Conservation (phyloP, 2,888 invertebrate species). For the Lasioglossum zephyrum region DNA sequence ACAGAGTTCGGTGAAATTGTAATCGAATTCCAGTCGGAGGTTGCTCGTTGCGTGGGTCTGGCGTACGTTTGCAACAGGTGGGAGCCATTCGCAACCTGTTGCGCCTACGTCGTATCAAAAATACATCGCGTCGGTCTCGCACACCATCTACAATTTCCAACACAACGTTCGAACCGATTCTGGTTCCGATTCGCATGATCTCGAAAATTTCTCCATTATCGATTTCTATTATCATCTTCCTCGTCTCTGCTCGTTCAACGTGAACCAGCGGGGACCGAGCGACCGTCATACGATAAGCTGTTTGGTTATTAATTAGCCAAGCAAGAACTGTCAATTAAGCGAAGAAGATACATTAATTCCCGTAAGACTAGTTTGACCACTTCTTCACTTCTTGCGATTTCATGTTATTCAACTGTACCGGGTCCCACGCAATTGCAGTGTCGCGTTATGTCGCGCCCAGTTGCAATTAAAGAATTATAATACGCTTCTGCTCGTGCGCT, state of each 20-base stretch:
- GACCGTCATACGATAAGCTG: slow-evolving; percentile 18
- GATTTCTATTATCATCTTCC: neutral
- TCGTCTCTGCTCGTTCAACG: neutral
- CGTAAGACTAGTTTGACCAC: slow-evolving; percentile 42
- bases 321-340: slow-evolving; percentile 33
- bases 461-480: neutral
- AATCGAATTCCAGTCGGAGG: slow-evolving; percentile 61
- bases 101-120: slow-evolving; percentile 67
- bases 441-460: neutral
- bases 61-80: slow-evolving; percentile 74
- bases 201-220: neutral
- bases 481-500: neutral
- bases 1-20: slow-evolving; percentile 54
- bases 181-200: neutral
- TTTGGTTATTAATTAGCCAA: slow-evolving; percentile 44
- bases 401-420: slow-evolving; percentile 7
- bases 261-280: neutral
- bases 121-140: slow-evolving; percentile 51
- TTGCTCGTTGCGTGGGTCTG: slow-evolving; percentile 67
- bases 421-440: neutral
- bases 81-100: slow-evolving; percentile 74
- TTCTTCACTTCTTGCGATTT: neutral
- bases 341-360: slow-evolving; percentile 19
- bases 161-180: slow-evolving; percentile 1
- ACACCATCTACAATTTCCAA: slow-evolving; percentile 5